Base-by-base conservation (phyloP, 2,888 invertebrate genomes). In the Drosophila pegasa region DNA sequence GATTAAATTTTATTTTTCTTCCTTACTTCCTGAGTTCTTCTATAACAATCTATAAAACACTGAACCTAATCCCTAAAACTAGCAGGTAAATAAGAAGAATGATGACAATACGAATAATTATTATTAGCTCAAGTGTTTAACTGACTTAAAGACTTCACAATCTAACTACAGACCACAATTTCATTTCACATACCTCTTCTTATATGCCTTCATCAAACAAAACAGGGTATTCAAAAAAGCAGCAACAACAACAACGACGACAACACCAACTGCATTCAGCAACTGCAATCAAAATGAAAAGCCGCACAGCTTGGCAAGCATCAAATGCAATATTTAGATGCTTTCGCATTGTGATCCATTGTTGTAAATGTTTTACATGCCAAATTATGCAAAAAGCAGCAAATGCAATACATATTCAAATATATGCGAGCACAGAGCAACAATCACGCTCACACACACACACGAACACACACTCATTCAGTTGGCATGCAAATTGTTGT, bases 311-410 rank as follows among this genome's bases (percentile, higher is more conserved):
- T 80, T 73, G 75, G 75, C 81, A 69, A 54, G 65, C 78, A 77
- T 75, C 62, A 64, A 76, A 75, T 87, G 88, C 80, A 82, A 81
- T 84, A 81, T 87, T 81, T 81, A 81, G 87, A 85, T 82, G 76
- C 66, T 66, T 63, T 72, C 48, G 33, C 45, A 50, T 62, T 79
- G 69, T 65, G 68, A 67, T 72, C 67, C 73, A 74, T 80, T 80
- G 78, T 88, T 84, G 87, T 80, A 75, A 80, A 88, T 85, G 87
- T 82, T 86, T 87, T 89, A 89, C 85, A 86, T 86, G 88, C 80
- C 86, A 86, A 86, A 86, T 86, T 89, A 86, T 86, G 85, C 85
- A 85, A 86, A 87, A 86, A 86, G 45, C 82, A 68, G 67, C 75
- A 88, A 72, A 63, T 60, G 57, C 71, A 78, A 87, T 87, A 75